phyloP scores from a whole-genome alignment of 2,888 invertebrate genomes.

The Autographa gamma region DNA sequence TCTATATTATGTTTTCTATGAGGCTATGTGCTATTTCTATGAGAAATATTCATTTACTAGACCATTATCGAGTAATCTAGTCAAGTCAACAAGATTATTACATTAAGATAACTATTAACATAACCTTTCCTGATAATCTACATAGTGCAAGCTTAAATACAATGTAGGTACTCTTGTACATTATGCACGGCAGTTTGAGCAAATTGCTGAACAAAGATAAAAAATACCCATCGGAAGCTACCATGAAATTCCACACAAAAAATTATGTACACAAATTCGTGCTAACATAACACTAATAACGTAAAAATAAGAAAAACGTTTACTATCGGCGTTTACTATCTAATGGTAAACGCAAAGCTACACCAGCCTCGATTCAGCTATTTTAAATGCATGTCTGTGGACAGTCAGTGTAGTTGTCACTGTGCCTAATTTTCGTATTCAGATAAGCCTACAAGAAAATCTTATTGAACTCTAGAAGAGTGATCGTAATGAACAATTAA shows the following conservation, averaged over 20 bases:
- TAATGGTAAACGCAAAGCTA: slow-evolving; percentile 22
- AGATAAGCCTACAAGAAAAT: too few species aligned
- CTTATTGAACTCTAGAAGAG: too few species aligned
- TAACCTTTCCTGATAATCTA: neutral
- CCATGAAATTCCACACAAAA: neutral
- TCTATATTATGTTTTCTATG: slow-evolving; percentile 5
- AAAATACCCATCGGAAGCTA: neutral
- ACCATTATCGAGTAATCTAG: neutral
- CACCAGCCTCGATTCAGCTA: too few species aligned
- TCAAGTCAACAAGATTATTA: neutral
- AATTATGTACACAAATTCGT: neutral
- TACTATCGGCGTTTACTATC: slow-evolving; percentile 13
- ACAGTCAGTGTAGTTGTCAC: too few species aligned
- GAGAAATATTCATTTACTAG: neutral
- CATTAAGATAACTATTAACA: neutral
- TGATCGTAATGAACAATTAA: too few species aligned
- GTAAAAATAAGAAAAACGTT: slow-evolving; percentile 10
- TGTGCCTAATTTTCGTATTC: too few species aligned
- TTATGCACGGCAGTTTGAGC: neutral
- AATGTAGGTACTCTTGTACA: neutral
- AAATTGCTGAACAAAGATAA: neutral
- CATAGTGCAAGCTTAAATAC: neutral
- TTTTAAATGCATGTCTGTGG: too few species aligned
- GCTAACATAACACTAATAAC: slow-evolving; percentile 24
- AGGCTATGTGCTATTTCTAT: too few species aligned